phyloP scores from a whole-genome alignment of 2,113 vertebrate species.

The Orientallactaga bullata region DNA sequence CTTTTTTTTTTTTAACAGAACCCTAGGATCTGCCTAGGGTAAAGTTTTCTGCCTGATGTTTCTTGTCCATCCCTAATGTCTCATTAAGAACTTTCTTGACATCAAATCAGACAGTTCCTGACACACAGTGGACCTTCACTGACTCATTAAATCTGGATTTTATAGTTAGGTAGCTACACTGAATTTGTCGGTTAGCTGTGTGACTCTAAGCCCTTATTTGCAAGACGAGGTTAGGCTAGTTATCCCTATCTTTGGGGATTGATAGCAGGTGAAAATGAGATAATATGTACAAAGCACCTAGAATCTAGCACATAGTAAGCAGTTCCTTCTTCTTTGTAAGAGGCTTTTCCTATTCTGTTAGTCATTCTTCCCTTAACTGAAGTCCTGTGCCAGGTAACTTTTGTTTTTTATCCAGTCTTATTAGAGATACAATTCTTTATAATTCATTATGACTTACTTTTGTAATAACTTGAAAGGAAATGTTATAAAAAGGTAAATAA shows the following conservation, averaged over 20 bases:
- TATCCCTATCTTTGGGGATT: not conserved
- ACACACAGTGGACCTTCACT: not conserved
- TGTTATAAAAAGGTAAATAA: slow-evolving; percentile 30
- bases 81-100: slow-evolving; percentile 4
- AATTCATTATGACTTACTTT: slow-evolving; percentile 34
- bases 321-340: not conserved
- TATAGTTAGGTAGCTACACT: not conserved
- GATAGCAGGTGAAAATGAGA: not conserved
- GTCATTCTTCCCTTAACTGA: not conserved
- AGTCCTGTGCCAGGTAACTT: slow-evolving; percentile 35
- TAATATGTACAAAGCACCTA: not conserved
- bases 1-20: no score
- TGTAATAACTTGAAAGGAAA: slow-evolving; percentile 48
- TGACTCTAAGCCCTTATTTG: not conserved
- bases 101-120: not conserved
- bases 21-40: not conserved
- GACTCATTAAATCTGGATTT: not conserved
- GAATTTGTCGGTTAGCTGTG: not conserved
- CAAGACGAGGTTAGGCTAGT: not conserved
- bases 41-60: not conserved
- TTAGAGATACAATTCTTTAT: slow-evolving; percentile 19
- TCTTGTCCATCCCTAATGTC: not conserved
- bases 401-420: not conserved
- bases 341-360: not conserved
- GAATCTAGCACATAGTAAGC: not conserved